phyloP scores from a whole-genome alignment of 2,113 vertebrate genomes.

The Mastomys natalensis region DNA sequence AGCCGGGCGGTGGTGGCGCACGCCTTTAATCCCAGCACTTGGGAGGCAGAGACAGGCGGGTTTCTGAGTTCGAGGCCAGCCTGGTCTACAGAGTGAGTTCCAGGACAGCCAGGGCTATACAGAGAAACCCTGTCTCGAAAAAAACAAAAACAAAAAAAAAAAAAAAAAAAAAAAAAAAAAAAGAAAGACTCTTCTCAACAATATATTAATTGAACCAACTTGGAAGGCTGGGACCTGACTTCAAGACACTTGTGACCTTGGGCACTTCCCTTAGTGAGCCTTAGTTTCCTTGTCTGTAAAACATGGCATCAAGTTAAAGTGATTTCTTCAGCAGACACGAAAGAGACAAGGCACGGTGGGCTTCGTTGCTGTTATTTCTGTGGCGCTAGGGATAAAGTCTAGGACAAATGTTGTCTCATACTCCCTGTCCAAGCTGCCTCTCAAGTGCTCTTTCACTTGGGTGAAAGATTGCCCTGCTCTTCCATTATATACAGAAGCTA shows the following conservation, averaged over 20 bases:
- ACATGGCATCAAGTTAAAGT: neutral
- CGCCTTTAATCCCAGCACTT: too few species aligned
- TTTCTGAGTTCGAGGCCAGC: too few species aligned
- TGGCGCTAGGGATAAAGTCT: neutral
- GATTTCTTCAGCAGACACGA: neutral
- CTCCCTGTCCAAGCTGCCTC: neutral
- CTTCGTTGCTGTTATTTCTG: neutral
- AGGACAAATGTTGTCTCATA: neutral
- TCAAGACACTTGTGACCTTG: neutral
- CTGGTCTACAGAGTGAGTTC: too few species aligned
- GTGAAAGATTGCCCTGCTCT: neutral
- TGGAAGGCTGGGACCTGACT: constrained; percentile 3
- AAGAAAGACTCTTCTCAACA: neutral
- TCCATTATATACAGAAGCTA: neutral
- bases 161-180: too few species aligned
- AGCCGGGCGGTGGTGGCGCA: too few species aligned
- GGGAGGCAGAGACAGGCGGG: too few species aligned
- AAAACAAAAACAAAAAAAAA: too few species aligned
- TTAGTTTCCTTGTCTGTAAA: constrained; percentile 44
- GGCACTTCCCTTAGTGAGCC: neutral
- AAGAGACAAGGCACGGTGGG: neutral
- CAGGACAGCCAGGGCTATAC: too few species aligned
- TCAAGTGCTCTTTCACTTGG: neutral
- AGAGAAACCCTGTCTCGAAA: too few species aligned
- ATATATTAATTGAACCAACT: neutral